Evolutionary conservation across 1,140 invertebrate genomes (phyloP), one percentile per base, ranked within the genome.

Genomic region (Tetramorium parvispinum): DNA sequence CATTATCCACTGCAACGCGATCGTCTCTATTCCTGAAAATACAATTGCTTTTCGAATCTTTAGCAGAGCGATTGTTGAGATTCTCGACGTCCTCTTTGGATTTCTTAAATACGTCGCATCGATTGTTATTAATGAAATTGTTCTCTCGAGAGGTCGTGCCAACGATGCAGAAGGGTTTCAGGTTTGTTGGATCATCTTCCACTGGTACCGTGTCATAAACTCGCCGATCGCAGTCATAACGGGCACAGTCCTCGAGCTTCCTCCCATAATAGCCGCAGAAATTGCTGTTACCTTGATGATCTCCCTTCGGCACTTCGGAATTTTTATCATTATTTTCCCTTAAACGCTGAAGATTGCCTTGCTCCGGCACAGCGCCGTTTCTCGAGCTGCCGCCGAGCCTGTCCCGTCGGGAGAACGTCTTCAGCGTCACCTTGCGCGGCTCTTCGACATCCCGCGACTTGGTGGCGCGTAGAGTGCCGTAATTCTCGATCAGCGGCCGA

Each of bases 371-470:
- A n/a, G 16, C 11, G 7, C 49, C 18, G 18, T 49, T 71, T 53
- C 59, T 77, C 32, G 43, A 40, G n/a, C 1, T 32, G 13, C 18
- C 16, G 10, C 40, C 68, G 21, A 43, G 8, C 37, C 57, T 76
- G 0, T 86, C 86, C 3, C 49, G 51, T 18, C 83, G 89, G 61
- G 87, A 91, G 89, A 95, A 95, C 2, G 92, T 94, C 68, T 95
- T 94, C 53, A 95, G 63, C 11, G 91, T 90, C 0, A 93, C 61
- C n/a, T 76, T 88, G 6, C 24, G 88, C 11, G 73, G 88, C n/a
- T 77, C 81, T 0, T 82, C 79, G 27, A 63, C 49, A 40, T 65
- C 11, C 11, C 24, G 55, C 4, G 49, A 37, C 13, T 79, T 92
- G 75, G 49, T 83, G 59, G 53, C 85, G 7, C 91, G 85, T 0